These are phyloP conservation scores for Proterorhinus semilunaris DNA, from an alignment of 2,113 vertebrate species.

Conservation along the genomic window DNA sequence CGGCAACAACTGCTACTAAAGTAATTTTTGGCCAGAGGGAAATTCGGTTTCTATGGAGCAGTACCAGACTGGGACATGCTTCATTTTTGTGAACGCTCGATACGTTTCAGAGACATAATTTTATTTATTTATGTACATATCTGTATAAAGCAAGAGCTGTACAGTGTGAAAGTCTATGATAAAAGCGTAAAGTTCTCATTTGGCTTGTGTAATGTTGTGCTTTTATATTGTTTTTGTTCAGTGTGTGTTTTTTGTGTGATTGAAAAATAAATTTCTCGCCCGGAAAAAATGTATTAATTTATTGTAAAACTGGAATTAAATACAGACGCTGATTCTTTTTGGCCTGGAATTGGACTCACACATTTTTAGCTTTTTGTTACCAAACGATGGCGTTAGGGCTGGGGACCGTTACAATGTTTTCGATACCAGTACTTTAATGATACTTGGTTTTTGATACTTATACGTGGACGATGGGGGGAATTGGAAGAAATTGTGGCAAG, in stretches of 20 bases:
- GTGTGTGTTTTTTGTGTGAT: neutral
- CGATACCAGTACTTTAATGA: no score
- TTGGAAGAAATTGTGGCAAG: no score
- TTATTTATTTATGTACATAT: conserved; percentile 70
- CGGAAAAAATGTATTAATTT: neutral
- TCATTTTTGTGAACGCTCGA: neutral
- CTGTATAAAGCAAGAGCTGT: conserved; percentile 42
- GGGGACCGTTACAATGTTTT: no score
- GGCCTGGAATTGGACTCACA: no score
- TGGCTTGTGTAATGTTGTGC: conserved; percentile 31
- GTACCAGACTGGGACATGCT: neutral
- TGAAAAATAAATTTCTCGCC: neutral
- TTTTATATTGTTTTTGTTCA: conserved; percentile 2
- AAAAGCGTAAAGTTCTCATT: neutral
- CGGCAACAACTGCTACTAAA: no score
- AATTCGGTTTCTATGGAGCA: no score
- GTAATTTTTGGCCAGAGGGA: neutral
- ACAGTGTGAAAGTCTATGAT: conserved; percentile 23
- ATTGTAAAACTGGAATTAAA: no score
- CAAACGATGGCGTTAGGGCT: no score
- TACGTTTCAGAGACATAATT: conserved; percentile 28
- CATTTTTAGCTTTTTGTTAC: no score
- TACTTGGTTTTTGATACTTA: no score
- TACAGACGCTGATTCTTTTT: no score
- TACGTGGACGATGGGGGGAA: no score